A percentile compares a stretch with the other conserved stretches of the same genome.
phyloP scores from a whole-genome alignment of 2,797 vertebrate species.

The Crypturellus tataupa region DNA sequence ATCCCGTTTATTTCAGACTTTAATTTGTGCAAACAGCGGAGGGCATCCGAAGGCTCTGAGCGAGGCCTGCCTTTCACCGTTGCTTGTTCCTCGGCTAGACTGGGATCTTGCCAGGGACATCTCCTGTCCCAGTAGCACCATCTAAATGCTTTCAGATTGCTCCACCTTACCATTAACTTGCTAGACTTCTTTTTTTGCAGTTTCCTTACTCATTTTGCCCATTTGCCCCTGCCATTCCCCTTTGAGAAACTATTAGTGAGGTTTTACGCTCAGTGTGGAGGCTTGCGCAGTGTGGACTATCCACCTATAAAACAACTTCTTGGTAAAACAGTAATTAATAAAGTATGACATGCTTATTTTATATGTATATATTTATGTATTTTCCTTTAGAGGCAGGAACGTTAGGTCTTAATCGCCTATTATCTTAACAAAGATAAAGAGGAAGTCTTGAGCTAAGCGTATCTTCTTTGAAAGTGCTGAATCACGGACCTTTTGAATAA shows the following conservation, averaged over 20 bases:
- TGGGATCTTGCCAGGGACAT: neutral
- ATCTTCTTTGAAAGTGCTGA: neutral
- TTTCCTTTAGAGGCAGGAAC: neutral
- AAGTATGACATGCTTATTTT: neutral
- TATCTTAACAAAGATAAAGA: neutral
- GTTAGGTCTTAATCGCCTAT: neutral
- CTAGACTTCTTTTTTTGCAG: neutral
- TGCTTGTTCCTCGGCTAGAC: neutral
- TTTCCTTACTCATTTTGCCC: neutral
- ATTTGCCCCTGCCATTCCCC: neutral
- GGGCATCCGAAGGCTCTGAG: neutral
- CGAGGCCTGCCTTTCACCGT: neutral
- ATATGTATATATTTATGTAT: neutral
- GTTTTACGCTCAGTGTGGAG: neutral
- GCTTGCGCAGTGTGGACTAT: neutral
- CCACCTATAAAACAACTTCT: neutral
- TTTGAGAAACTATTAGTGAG: neutral
- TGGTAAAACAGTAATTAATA: neutral
- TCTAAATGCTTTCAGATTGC: neutral
- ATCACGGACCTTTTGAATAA: neutral
- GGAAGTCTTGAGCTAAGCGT: neutral
- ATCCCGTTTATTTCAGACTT: neutral
- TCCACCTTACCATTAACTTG: neutral
- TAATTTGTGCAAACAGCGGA: neutral
- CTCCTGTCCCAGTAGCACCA: neutral